phyloP scores from a whole-genome alignment of 2,888 invertebrate species.

The Altica lythri region DNA sequence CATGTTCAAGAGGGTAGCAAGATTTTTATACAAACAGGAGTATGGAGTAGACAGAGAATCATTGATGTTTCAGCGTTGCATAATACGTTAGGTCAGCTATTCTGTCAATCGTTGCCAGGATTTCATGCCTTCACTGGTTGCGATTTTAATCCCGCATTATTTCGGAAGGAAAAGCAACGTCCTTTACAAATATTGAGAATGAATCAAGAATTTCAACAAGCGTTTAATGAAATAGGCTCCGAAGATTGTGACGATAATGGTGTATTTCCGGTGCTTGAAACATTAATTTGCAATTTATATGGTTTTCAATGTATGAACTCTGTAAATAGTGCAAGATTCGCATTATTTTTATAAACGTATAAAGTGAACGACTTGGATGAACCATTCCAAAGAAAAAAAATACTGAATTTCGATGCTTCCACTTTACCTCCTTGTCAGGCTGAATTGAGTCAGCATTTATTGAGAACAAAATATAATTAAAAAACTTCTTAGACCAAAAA shows the following conservation, averaged over 20 bases:
- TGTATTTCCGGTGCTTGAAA: conserved; percentile 26
- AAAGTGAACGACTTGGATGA: too few species aligned
- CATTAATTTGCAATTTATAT: conserved; percentile 41
- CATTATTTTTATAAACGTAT: too few species aligned
- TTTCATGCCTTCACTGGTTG: conserved; percentile 30
- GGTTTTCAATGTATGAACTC: too few species aligned
- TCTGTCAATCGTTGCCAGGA: conserved; percentile 34
- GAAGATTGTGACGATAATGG: conserved; percentile 25
- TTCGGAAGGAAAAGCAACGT: conserved; percentile 27
- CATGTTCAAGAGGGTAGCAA: neutral
- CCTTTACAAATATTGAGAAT: conserved; percentile 18
- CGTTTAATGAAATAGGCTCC: conserved; percentile 31
- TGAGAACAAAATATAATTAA: too few species aligned
- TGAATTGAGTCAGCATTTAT: too few species aligned
- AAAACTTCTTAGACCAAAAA: too few species aligned
- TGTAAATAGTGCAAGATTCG: too few species aligned
- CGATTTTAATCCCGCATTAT: conserved; percentile 38
- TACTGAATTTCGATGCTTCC: too few species aligned
- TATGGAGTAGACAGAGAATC: conserved; percentile 28
- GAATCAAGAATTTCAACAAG: conserved; percentile 33
- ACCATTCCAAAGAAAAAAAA: too few species aligned
- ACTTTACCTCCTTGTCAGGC: too few species aligned
- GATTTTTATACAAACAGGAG: neutral
- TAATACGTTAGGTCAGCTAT: conserved; percentile 29
- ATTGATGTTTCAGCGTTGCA: conserved; percentile 36